These are phyloP conservation scores for Gymnothorax reevesii DNA, from an alignment of 2,797 vertebrate species.

Conservation along the genomic window DNA sequence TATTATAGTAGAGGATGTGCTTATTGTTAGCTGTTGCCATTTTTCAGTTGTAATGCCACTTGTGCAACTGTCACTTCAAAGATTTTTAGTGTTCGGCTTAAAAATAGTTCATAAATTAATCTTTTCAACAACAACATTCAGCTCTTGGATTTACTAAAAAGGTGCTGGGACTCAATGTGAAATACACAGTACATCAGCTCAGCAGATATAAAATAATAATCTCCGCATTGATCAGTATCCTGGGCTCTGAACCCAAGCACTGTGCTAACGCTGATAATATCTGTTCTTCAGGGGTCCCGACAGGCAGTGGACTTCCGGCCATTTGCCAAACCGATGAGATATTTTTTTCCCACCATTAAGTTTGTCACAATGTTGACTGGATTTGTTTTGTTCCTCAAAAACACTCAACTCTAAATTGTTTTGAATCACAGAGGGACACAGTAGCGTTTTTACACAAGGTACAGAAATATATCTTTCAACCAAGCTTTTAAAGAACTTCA, in stretches of 20 bases:
- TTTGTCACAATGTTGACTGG: background rate
- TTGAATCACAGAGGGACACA: background rate
- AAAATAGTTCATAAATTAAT: background rate
- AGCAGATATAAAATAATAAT: background rate
- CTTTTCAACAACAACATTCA: background rate
- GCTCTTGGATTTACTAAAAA: background rate
- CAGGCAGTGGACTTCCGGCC: constrained; percentile 18
- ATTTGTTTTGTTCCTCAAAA: constrained; percentile 27
- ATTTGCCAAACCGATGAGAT: constrained; percentile 5
- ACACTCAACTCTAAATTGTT: constrained; percentile 37
- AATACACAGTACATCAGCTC: background rate
- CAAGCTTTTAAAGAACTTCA: constrained; percentile 5
- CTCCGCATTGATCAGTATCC: background rate
- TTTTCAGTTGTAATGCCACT: too few relatives aligned
- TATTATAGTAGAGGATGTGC: too few relatives aligned
- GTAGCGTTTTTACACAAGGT: constrained; percentile 26
- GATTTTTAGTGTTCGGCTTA: too few relatives aligned
- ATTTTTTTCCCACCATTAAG: constrained; percentile 28
- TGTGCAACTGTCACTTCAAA: too few relatives aligned
- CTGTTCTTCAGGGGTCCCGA: background rate
- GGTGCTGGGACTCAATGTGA: background rate
- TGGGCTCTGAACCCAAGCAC: background rate
- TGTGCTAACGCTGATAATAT: background rate
- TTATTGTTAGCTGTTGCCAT: too few relatives aligned
- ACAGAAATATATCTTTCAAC: constrained; percentile 32